Conservation (phyloP, 2,113 vertebrate genomes). For the Delphinus delphis region DNA sequence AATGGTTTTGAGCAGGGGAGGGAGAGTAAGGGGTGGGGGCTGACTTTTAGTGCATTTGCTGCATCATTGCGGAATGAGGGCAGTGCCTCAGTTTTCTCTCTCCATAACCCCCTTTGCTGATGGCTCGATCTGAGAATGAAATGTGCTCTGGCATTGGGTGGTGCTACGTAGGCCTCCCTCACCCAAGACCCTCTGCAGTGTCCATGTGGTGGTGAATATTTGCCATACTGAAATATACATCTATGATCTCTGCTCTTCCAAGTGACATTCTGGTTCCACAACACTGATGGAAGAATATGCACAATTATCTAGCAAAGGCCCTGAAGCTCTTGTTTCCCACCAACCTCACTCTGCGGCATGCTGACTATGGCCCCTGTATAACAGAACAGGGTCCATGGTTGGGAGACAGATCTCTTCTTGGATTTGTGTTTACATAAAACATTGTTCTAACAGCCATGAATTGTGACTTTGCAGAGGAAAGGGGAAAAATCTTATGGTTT, state of each 20-base stretch:
- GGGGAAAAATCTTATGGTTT: neutral
- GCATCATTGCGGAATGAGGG: neutral
- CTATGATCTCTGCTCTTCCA: neutral
- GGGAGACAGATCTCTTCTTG: neutral
- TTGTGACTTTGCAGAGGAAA: neutral
- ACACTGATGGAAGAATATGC: neutral
- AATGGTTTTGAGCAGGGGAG: neutral
- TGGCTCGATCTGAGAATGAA: neutral
- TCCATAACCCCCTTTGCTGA: fast-evolving
- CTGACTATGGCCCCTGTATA: neutral
- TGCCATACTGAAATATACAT: neutral
- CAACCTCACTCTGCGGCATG: neutral
- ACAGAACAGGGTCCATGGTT: neutral
- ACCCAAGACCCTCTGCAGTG: neutral
- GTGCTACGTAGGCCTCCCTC: neutral
- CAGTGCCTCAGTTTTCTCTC: neutral
- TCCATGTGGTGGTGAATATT: neutral
- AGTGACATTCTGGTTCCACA: neutral
- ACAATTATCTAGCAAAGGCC: neutral
- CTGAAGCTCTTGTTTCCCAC: neutral
- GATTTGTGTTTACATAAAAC: neutral
- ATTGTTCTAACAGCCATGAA: neutral
- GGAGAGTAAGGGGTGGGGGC: neutral
- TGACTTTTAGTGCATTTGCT: neutral
- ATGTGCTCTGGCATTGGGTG: fast-evolving